Percentiles rank a stretch among this genome's conserved stretches.
Evolutionary conservation across 2,888 invertebrate species (phyloP).

Genomic region (Ecdyonurus torrentis): DNA sequence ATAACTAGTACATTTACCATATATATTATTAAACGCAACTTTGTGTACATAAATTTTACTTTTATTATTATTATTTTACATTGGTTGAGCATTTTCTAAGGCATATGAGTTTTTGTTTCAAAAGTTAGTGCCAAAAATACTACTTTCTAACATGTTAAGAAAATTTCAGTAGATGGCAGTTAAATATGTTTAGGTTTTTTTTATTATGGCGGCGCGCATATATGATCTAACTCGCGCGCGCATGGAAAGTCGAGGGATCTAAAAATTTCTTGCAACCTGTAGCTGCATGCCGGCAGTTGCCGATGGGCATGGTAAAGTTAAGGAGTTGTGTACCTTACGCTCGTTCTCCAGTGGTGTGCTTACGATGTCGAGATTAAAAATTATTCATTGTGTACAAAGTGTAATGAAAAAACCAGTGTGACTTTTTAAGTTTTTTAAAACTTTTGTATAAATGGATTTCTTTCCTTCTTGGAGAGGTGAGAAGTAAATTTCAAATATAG

Average conservation of each 20-base stretch:
- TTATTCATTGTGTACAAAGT: not conserved
- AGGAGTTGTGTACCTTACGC: not conserved
- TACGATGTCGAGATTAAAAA: not conserved
- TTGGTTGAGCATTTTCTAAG: too few species aligned
- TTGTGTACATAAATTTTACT: too few species aligned
- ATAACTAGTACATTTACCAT: too few species aligned
- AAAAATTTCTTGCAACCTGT: not conserved
- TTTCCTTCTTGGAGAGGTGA: not conserved
- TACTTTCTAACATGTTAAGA: too few species aligned
- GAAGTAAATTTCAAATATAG: not conserved
- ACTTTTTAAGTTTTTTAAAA: too few species aligned
- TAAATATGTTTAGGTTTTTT: too few species aligned
- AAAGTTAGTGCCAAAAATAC: too few species aligned
- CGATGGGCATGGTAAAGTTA: not conserved
- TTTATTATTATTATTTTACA: too few species aligned
- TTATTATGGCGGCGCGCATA: not conserved
- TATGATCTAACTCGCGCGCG: not conserved
- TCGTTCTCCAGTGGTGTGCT: not conserved
- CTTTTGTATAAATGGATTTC: not conserved
- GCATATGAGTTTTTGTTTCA: too few species aligned
- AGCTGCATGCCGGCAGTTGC: not conserved
- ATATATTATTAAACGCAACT: too few species aligned
- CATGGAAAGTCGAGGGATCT: not conserved
- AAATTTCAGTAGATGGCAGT: too few species aligned
- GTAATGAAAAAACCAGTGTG: not conserved